Conservation (phyloP, 2,797 vertebrate genomes). For the Phalloptychus januarius region DNA sequence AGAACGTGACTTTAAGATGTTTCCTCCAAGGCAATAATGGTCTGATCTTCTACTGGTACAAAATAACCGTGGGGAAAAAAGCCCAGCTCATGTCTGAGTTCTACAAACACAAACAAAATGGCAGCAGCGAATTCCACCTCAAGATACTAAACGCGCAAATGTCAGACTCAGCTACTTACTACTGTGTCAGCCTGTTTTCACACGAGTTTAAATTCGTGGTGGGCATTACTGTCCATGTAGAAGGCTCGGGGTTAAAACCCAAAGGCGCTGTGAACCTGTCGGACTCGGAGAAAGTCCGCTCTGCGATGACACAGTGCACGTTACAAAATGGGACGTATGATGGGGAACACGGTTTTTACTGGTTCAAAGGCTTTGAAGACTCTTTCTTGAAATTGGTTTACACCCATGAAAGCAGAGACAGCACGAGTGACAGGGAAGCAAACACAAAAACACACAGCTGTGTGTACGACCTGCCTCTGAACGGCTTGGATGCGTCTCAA, state of each 20-base stretch:
- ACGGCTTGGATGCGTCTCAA: neutral
- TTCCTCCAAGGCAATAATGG: neutral
- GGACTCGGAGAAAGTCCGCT: conserved; percentile 3
- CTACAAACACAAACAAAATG: neutral
- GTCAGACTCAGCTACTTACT: conserved; percentile 47
- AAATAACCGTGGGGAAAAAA: conserved; percentile 27
- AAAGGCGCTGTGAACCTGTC: conserved; percentile 31
- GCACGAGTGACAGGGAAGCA: neutral
- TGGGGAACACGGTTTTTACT: conserved; percentile 56
- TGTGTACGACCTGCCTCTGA: neutral
- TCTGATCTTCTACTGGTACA: conserved; percentile 35
- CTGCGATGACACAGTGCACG: conserved; percentile 48
- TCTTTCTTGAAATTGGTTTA: conserved; percentile 11
- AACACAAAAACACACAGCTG: conserved; percentile 1
- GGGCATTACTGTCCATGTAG: conserved; percentile 9
- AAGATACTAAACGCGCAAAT: conserved; percentile 19
- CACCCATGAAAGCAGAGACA: too few species aligned
- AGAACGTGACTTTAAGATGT: conserved; percentile 41
- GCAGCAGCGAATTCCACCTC: conserved; percentile 4
- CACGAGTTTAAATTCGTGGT: conserved; percentile 4
- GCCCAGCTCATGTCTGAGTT: conserved; percentile 20
- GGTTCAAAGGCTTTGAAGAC: conserved; percentile 49
- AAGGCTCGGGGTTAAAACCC: conserved; percentile 5
- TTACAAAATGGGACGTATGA: conserved; percentile 41
- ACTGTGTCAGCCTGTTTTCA: conserved; percentile 12